Conservation (phyloP, 2,888 invertebrate genomes). For the Lamellibrachia columna region DNA sequence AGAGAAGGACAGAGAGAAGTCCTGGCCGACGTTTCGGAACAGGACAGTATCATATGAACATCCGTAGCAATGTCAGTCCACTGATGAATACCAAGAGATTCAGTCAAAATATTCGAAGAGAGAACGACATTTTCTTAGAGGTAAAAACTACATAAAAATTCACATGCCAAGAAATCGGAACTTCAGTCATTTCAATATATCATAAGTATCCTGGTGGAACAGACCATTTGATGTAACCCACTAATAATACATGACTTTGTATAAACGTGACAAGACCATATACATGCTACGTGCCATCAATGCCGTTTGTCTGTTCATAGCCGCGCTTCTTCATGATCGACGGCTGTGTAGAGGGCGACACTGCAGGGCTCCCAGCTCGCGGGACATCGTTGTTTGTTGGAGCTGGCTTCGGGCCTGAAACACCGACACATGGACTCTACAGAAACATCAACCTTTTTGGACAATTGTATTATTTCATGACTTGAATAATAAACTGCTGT, state of each 20-base stretch:
- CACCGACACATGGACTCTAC: background rate
- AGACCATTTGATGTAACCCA: background rate
- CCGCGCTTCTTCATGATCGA: conserved; percentile 81
- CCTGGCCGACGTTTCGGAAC: too few relatives aligned
- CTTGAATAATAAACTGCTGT: background rate
- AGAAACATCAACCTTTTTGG: background rate
- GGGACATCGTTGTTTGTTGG: background rate
- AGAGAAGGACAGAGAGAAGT: too few relatives aligned
- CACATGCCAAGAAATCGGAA: too few relatives aligned
- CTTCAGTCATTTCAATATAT: background rate
- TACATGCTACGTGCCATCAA: conserved; percentile 77
- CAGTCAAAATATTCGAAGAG: too few relatives aligned
- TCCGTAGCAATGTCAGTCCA: too few relatives aligned
- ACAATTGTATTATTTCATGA: background rate
- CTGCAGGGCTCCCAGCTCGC: conserved; percentile 18
- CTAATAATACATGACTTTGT: background rate
- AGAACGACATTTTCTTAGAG: too few relatives aligned
- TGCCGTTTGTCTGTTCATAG: conserved; percentile 84
- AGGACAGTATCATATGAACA: too few relatives aligned
- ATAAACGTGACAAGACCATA: background rate
- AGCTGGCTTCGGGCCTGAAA: background rate
- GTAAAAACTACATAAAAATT: too few relatives aligned
- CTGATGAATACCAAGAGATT: too few relatives aligned
- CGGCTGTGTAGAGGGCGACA: conserved; percentile 67
- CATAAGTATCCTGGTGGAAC: background rate